These are phyloP conservation scores for Pteronotus mesoamericanus DNA, from an alignment of 2,797 vertebrate species.

Conservation along the genomic window DNA sequence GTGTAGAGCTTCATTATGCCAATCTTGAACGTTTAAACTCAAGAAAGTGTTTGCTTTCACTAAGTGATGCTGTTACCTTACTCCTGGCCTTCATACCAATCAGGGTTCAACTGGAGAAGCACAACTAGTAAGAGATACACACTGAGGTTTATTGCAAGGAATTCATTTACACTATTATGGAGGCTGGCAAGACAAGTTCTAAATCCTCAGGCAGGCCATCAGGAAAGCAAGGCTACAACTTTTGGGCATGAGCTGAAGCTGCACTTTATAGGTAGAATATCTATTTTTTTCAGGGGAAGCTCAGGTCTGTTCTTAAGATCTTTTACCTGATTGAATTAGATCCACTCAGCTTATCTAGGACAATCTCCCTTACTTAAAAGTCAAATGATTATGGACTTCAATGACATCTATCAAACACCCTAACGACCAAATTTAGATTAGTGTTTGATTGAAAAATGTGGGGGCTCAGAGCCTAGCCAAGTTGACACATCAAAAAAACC, in stretches of 20 bases:
- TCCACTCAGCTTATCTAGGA: neutral
- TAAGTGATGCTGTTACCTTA: neutral
- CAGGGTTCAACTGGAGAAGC: neutral
- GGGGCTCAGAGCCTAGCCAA: neutral
- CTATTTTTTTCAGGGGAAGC: neutral
- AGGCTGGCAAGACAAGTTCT: neutral
- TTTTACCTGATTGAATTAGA: neutral
- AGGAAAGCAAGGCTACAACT: neutral
- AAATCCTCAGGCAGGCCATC: neutral
- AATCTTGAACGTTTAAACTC: neutral
- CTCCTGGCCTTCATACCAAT: neutral
- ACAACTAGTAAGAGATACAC: neutral
- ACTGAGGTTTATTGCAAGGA: neutral
- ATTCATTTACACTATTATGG: neutral
- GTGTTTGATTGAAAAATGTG: neutral
- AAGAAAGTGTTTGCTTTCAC: neutral
- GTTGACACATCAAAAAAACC: neutral
- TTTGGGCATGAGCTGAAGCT: neutral
- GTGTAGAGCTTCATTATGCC: neutral
- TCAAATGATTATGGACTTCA: neutral
- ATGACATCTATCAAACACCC: neutral
- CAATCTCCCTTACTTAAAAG: neutral
- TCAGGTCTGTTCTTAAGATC: neutral
- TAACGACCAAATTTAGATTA: neutral
- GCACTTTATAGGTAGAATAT: neutral